Percentiles rank a stretch among this genome's conserved stretches.
phyloP scores from a whole-genome alignment of 2,113 vertebrate species.

The Pleuronectes platessa region DNA sequence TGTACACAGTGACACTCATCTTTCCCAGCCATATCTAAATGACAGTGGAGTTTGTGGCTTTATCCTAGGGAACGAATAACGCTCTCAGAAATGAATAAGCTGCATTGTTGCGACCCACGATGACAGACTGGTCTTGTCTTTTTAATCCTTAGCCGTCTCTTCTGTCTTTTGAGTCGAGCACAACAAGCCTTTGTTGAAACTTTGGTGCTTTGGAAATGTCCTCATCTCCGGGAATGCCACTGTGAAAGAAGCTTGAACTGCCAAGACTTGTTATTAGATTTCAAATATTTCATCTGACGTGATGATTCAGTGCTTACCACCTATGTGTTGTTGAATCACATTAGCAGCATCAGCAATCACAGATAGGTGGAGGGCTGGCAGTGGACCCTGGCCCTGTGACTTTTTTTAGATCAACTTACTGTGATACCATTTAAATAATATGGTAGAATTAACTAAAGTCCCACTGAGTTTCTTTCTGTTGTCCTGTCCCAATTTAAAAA shows the following conservation, averaged over 20 bases:
- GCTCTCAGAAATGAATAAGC: slow-evolving; percentile 17
- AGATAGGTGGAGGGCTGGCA: neutral
- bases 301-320: slow-evolving; percentile 5
- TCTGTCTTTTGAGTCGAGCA: neutral
- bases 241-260: slow-evolving; percentile 40
- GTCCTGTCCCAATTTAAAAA: neutral
- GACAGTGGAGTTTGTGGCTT: neutral
- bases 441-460: neutral
- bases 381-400: slow-evolving; percentile 7
- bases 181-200: slow-evolving; percentile 1
- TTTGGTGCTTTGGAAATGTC: slow-evolving; percentile 7
- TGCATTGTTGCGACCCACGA: slow-evolving; percentile 4
- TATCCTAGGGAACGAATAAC: neutral
- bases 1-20: neutral
- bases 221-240: slow-evolving; percentile 21
- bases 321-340: slow-evolving; percentile 1
- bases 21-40: slow-evolving; percentile 14
- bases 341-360: slow-evolving; percentile 1
- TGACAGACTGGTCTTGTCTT: slow-evolving; percentile 11
- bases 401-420: neutral
- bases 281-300: slow-evolving; percentile 7
- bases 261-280: slow-evolving; percentile 19
- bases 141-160: neutral
- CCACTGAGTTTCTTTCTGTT: neutral
- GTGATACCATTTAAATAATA: slow-evolving; percentile 3